These are phyloP conservation scores for Phoxinus dragarum DNA, from an alignment of 2,797 vertebrate species.

Conservation along the genomic window DNA sequence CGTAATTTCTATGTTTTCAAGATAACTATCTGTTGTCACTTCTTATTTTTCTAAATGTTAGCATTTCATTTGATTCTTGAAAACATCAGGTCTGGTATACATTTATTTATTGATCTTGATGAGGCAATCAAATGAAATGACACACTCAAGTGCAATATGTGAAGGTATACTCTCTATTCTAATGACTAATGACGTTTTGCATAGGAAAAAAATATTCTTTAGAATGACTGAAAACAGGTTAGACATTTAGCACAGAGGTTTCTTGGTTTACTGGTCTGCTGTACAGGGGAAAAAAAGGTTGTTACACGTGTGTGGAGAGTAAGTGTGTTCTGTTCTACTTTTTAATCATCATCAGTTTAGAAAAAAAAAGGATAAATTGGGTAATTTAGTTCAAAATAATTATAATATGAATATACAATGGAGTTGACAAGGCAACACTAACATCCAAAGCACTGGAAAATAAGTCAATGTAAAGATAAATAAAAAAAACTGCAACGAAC, in stretches of 20 bases:
- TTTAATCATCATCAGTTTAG: not conserved
- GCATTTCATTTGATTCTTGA: not conserved
- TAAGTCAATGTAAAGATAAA: not conserved
- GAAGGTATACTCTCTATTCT: not conserved
- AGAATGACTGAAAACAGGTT: slow-evolving; percentile 15
- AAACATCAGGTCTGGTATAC: slow-evolving; percentile 3
- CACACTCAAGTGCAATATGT: not conserved
- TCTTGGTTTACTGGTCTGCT: not conserved
- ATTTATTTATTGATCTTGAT: not conserved
- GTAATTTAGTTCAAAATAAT: not conserved
- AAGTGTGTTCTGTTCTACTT: not conserved
- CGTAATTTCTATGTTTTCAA: not conserved
- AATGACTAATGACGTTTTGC: slow-evolving; percentile 21
- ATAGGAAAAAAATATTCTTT: not conserved
- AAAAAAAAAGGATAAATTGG: not conserved
- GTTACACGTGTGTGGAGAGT: not conserved
- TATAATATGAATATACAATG: not conserved
- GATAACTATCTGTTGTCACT: not conserved
- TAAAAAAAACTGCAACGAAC: not conserved
- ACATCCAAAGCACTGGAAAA: not conserved
- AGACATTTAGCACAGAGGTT: not conserved
- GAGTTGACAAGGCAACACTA: not conserved
- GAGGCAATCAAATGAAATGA: not conserved
- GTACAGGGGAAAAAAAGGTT: not conserved
- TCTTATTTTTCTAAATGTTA: not conserved